These are phyloP conservation scores for Pollenia griseotomentosa DNA, from an alignment of 2,888 invertebrate species.

Conservation along the genomic window DNA sequence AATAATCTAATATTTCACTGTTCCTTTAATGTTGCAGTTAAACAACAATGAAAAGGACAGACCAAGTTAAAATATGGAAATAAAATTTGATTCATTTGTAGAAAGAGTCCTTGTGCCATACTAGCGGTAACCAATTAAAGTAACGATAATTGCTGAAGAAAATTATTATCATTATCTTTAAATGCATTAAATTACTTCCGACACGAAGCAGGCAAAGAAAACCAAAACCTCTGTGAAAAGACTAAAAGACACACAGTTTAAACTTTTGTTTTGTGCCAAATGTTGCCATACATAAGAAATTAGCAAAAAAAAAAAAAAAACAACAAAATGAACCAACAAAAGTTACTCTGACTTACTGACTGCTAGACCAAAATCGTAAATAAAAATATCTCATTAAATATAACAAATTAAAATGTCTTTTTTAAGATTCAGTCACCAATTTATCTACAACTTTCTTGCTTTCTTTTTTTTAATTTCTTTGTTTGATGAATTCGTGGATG, in stretches of 20 bases:
- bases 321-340: neutral
- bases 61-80: neutral
- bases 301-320: neutral
- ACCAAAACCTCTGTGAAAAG: constrained; percentile 2
- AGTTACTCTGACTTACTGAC: neutral
- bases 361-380: constrained; percentile 29
- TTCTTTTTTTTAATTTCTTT: neutral
- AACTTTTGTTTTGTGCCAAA: constrained; percentile 23
- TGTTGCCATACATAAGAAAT: constrained; percentile 36
- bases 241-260: neutral
- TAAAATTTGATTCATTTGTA: constrained; percentile 16
- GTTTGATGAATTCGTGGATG: constrained; percentile 54
- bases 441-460: constrained; percentile 41
- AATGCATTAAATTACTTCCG: constrained; percentile 69
- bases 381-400: constrained; percentile 61
- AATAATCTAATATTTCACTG: constrained; percentile 2
- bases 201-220: constrained; percentile 54
- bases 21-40: neutral
- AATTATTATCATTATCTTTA: constrained; percentile 64
- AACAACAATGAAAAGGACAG: neutral
- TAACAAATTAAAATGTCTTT: constrained; percentile 46
- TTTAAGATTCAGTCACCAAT: constrained; percentile 49
- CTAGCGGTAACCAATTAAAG: constrained; percentile 59
- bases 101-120: constrained; percentile 45
- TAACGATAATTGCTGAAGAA: constrained; percentile 64